Conservation (phyloP, 2,888 invertebrate species). For the Erebia ligea region DNA sequence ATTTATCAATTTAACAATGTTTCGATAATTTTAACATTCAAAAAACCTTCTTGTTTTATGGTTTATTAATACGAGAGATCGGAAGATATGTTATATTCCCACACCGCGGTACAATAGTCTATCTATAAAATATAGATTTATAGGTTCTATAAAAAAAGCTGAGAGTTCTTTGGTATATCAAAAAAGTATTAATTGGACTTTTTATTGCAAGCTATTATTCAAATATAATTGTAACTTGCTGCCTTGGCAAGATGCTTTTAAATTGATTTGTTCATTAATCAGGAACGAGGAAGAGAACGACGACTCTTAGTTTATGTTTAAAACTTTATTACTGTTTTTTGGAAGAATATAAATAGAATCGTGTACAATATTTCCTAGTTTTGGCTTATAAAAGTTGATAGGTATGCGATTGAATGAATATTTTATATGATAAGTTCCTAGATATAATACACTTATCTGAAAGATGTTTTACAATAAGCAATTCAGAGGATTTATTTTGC, state of each 20-base stretch:
- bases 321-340: constrained; percentile 18
- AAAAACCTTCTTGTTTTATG: neutral
- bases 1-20: no score
- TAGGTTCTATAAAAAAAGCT: constrained; percentile 46
- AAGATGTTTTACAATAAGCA: neutral
- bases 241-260: constrained; percentile 33
- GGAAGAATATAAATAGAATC: neutral
- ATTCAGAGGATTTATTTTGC: neutral
- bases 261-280: constrained; percentile 37
- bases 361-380: neutral
- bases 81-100: constrained; percentile 37
- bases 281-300: constrained; percentile 32
- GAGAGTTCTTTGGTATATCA: constrained; percentile 41
- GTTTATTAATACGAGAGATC: constrained; percentile 5
- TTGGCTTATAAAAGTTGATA: neutral
- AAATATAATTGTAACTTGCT: constrained; percentile 37
- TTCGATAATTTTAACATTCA: neutral
- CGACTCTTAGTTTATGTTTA: constrained; percentile 22
- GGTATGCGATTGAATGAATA: neutral
- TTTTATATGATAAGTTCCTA: neutral
- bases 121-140: constrained; percentile 48
- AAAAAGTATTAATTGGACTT: constrained; percentile 45
- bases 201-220: constrained; percentile 43
- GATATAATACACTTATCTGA: neutral
- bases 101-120: constrained; percentile 39